Conservation (phyloP, 2,797 vertebrate species). For the Aldrovandia affinis region DNA sequence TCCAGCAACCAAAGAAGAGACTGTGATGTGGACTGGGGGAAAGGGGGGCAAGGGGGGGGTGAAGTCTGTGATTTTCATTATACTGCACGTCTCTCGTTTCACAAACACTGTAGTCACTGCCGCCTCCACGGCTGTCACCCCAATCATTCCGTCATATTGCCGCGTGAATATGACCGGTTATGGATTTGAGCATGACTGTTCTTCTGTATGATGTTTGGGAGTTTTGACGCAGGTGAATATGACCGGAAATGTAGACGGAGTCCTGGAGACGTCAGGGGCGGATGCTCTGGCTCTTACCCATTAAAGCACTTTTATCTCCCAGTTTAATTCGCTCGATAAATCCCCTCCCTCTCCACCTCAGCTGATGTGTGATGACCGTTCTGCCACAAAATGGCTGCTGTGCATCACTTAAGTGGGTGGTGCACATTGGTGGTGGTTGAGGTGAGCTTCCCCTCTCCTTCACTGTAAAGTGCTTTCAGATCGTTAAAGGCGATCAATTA, state of each 20-base stretch:
- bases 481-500: neutral
- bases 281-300: neutral
- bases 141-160: neutral
- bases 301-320: neutral
- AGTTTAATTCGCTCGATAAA: neutral
- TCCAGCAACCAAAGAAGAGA: constrained; percentile 11
- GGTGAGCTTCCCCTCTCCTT: neutral
- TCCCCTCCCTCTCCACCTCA: neutral
- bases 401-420: neutral
- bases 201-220: neutral
- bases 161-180: neutral
- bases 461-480: constrained; percentile 19
- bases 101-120: neutral
- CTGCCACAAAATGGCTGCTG: neutral
- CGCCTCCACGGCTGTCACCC: neutral
- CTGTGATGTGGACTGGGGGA: neutral
- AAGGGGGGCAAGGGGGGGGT: neutral
- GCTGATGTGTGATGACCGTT: neutral
- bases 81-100: neutral
- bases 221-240: constrained; percentile 9
- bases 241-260: neutral
- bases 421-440: neutral
- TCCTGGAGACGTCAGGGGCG: neutral
- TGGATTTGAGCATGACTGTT: neutral
- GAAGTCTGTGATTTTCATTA: neutral